Evolutionary conservation across 2,797 vertebrate species (phyloP).

Genomic region (Vultur gryphus): DNA sequence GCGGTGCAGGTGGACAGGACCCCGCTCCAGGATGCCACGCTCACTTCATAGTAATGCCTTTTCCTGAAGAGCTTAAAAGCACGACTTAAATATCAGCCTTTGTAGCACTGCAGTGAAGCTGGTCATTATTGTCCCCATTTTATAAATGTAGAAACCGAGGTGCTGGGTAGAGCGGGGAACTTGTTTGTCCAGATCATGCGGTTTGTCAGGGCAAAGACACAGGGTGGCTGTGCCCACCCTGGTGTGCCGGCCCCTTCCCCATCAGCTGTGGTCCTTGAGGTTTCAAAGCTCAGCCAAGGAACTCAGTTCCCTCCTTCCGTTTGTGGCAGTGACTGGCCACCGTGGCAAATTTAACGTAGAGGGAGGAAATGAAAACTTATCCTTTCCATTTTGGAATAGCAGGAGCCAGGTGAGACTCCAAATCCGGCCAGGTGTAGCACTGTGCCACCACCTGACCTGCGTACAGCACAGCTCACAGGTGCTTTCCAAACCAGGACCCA

Average conservation of each 20-base stretch:
- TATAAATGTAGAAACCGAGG: neutral
- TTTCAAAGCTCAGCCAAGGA: neutral
- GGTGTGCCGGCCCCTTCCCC: neutral
- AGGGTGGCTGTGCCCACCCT: neutral
- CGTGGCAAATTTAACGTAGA: fast-evolving
- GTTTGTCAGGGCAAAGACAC: neutral
- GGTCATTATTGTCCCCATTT: neutral
- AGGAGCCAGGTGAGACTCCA: neutral
- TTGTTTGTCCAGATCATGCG: neutral
- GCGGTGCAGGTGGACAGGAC: neutral
- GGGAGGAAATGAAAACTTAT: neutral
- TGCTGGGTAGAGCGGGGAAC: neutral
- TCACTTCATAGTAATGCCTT: neutral
- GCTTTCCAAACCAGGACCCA: neutral
- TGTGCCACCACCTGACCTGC: neutral
- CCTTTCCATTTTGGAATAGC: neutral
- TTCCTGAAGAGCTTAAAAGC: neutral
- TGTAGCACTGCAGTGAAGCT: neutral
- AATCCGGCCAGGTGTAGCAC: neutral
- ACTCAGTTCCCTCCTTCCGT: neutral
- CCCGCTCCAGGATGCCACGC: neutral
- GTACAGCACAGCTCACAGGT: neutral
- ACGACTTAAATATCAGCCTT: neutral
- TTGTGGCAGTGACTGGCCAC: neutral
- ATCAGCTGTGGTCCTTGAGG: neutral